A percentile compares a stretch with the other conserved stretches of the same genome.
phyloP scores from a whole-genome alignment of 1,140 invertebrate species.

The Anastrepha obliqua region DNA sequence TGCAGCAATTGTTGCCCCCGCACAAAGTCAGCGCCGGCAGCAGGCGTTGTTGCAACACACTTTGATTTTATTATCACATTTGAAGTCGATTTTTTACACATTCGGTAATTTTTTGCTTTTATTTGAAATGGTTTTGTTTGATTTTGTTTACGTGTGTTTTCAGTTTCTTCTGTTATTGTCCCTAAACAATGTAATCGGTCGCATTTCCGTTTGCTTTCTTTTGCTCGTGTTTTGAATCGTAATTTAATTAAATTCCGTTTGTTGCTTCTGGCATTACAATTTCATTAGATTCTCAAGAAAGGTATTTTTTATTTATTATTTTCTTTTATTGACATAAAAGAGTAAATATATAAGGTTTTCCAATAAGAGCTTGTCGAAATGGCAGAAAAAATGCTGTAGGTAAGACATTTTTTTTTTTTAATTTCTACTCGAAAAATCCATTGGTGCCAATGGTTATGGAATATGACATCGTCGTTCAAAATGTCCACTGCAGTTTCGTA shows the following conservation, averaged over 20 bases:
- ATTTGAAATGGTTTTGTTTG: not conserved
- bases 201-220: not conserved
- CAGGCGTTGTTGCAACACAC: not conserved
- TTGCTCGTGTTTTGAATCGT: conserved; percentile 4
- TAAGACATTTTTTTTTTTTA: too few species aligned
- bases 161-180: not conserved
- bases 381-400: too few species aligned
- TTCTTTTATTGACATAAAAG: too few species aligned
- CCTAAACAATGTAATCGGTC: not conserved
- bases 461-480: too few species aligned
- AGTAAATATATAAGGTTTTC: too few species aligned
- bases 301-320: not conserved
- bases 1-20: conserved; percentile 30
- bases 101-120: too few species aligned
- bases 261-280: not conserved
- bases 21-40: conserved; percentile 31
- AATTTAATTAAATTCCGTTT: conserved; percentile 33
- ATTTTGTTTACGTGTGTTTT: not conserved
- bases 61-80: too few species aligned
- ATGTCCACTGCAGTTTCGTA: too few species aligned
- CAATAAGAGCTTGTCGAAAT: too few species aligned
- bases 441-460: too few species aligned
- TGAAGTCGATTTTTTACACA: too few species aligned
- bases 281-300: not conserved
- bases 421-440: too few species aligned